These are phyloP conservation scores for Lepidonotus clava DNA, from an alignment of 2,888 invertebrate species.

Conservation along the genomic window DNA sequence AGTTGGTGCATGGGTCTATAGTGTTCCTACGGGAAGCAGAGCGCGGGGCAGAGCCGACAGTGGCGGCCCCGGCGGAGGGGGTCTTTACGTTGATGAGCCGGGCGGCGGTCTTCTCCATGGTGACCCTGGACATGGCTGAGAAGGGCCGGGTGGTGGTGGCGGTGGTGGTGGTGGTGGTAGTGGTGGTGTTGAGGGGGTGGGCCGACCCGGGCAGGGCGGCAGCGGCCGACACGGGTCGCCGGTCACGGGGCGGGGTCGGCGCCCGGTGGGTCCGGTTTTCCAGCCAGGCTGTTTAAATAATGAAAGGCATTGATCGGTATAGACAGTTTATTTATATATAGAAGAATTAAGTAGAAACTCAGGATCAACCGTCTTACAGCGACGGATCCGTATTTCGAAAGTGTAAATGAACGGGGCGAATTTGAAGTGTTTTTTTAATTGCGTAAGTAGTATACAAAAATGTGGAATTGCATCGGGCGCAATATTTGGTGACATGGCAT, in stretches of 20 bases:
- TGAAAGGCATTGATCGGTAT: background rate
- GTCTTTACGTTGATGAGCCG: background rate
- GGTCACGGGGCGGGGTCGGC: background rate
- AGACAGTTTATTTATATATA: too few relatives aligned
- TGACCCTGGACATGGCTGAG: constrained; percentile 5
- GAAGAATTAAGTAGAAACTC: too few relatives aligned
- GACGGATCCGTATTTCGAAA: too few relatives aligned
- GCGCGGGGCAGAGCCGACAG: background rate
- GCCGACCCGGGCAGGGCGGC: background rate
- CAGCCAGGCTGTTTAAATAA: background rate
- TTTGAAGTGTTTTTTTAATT: background rate
- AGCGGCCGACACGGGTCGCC: constrained; percentile 37
- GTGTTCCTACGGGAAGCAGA: background rate
- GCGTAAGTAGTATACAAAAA: background rate
- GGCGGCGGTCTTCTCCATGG: background rate
- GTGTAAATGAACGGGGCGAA: background rate
- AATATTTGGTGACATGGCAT: too few relatives aligned
- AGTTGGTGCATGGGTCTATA: background rate
- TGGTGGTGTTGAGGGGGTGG: background rate
- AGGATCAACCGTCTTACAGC: too few relatives aligned
- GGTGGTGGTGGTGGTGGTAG: background rate
- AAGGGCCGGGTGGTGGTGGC: constrained; percentile 1
- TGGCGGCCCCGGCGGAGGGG: background rate
- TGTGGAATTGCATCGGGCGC: background rate
- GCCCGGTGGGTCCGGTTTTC: background rate